phyloP scores from a whole-genome alignment of 1,140 invertebrate species.

The Euborellia annulipes region DNA sequence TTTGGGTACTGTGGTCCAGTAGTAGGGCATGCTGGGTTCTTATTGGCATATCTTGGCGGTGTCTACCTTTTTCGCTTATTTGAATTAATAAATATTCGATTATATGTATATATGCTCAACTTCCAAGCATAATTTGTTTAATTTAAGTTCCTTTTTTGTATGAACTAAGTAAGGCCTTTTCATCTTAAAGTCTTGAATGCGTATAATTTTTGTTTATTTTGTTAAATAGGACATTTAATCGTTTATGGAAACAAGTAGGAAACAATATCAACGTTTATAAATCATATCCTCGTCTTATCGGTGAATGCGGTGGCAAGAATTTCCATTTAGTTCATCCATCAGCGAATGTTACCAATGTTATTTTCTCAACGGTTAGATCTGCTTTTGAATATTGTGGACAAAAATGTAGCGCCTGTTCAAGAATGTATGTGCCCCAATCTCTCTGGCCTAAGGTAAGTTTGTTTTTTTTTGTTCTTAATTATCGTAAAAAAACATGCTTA shows the following conservation, averaged over 20 bases:
- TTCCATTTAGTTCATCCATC: slow-evolving; percentile 92
- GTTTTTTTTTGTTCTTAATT: slow-evolving; percentile 1
- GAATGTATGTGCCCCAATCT: slow-evolving; percentile 87
- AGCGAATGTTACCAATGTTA: slow-evolving; percentile 70
- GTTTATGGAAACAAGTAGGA: slow-evolving; percentile 85
- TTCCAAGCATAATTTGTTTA: no score
- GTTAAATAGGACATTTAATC: slow-evolving; percentile 85
- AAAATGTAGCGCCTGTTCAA: slow-evolving; percentile 96
- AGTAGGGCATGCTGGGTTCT: no score
- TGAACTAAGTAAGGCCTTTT: no score
- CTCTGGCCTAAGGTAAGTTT: slow-evolving; percentile 59
- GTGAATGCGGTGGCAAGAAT: slow-evolving; percentile 98
- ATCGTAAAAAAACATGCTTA: neutral
- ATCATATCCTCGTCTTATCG: slow-evolving; percentile 86
- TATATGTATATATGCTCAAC: no score
- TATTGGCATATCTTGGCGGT: no score
- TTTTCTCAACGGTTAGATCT: slow-evolving; percentile 70
- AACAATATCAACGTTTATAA: slow-evolving; percentile 71
- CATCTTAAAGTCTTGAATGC: no score
- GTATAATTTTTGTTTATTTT: slow-evolving; percentile 21
- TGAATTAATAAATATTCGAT: no score
- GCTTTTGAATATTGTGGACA: slow-evolving; percentile 95
- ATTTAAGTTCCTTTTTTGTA: no score
- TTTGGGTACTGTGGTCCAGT: no score
- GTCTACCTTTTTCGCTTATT: no score